Conservation (phyloP, 1,140 invertebrate genomes). For the Leptinotarsa lineolata region DNA sequence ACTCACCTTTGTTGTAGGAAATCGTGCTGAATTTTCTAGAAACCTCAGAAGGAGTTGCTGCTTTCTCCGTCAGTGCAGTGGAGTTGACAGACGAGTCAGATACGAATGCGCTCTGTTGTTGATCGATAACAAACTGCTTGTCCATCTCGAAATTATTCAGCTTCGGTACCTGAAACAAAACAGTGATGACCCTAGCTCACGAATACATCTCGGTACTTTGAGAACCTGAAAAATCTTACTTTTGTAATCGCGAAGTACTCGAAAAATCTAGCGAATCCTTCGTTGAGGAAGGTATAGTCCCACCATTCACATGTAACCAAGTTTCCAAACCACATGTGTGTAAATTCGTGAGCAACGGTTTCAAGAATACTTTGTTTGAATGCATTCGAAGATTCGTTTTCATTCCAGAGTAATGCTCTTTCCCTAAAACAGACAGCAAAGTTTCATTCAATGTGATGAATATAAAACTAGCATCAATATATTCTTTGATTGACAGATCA, state of each 20-base stretch:
- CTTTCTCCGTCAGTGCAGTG: conserved; percentile 51
- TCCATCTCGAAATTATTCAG: conserved; percentile 39
- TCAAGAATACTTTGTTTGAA: conserved; percentile 59
- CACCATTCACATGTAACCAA: conserved; percentile 65
- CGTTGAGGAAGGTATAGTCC: conserved; percentile 58
- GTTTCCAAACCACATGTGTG: conserved; percentile 75
- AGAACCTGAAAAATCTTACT: conserved; percentile 19
- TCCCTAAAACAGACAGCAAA: conserved; percentile 62
- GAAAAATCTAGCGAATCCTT: conserved; percentile 60
- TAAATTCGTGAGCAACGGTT: conserved; percentile 65
- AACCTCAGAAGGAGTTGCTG: conserved; percentile 44
- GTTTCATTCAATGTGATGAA: background rate
- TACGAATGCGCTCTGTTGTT: conserved; percentile 54
- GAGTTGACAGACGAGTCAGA: conserved; percentile 41
- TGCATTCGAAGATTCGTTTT: conserved; percentile 55
- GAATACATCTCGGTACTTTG: background rate
- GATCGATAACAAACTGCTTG: conserved; percentile 57
- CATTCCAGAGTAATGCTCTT: conserved; percentile 62
- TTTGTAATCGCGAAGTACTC: conserved; percentile 42
- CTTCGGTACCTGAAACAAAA: conserved; percentile 27
- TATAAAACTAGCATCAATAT: background rate
- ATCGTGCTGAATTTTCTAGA: conserved; percentile 63
- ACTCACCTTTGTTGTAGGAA: conserved; percentile 62
- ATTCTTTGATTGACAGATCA: background rate
- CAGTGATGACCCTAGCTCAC: background rate